Conservation (phyloP, 1,140 invertebrate species). For the Xylocopa sonorina region DNA sequence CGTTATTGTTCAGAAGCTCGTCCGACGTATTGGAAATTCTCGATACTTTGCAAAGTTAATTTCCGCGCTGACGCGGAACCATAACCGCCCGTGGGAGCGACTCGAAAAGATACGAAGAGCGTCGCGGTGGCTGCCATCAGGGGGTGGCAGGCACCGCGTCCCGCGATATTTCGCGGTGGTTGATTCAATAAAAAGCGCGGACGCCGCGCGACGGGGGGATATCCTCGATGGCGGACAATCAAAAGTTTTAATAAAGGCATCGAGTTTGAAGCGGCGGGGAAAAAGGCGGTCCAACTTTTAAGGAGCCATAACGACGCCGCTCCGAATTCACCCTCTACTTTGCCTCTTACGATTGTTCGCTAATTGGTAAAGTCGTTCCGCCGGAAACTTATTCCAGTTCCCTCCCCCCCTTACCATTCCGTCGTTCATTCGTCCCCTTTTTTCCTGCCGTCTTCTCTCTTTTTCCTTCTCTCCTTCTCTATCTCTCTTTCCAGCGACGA, state of each 20-base stretch:
- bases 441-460: too few species aligned
- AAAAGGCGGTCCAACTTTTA: constrained; percentile 18
- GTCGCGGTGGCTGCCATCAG: too few species aligned
- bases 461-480: too few species aligned
- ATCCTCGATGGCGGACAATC: constrained; percentile 9
- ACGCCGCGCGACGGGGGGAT: background rate
- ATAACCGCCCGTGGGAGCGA: too few species aligned
- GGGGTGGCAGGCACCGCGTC: too few species aligned
- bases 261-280: background rate
- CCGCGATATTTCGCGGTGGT: background rate
- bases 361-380: constrained; percentile 41
- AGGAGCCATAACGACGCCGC: constrained; percentile 7
- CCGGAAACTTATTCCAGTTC: constrained; percentile 1
- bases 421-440: background rate
- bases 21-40: too few species aligned
- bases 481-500: constrained; percentile 10
- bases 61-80: too few species aligned
- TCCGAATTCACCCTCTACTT: background rate
- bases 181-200: background rate
- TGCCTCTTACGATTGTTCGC: constrained; percentile 27
- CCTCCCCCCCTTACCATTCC: too few species aligned
- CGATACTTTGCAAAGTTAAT: too few species aligned
- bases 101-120: too few species aligned
- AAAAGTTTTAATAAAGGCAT: constrained; percentile 32
- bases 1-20: too few species aligned